Evolutionary conservation across 2,113 vertebrate genomes (phyloP).

Genomic region (Felis chaus): DNA sequence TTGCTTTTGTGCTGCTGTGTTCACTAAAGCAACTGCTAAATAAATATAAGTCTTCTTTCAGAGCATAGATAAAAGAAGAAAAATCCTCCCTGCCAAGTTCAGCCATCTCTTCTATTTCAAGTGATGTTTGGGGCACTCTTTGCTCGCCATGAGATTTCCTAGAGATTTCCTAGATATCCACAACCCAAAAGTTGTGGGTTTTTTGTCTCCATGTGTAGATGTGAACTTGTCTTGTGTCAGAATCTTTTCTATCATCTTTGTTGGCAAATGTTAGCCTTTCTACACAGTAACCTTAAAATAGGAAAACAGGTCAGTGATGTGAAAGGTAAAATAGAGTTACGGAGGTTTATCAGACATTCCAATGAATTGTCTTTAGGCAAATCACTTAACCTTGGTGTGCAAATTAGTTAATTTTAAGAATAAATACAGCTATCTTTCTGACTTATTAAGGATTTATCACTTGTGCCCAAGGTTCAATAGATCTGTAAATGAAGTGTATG

Average conservation of each 20-base stretch:
- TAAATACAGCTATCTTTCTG: conserved; percentile 68
- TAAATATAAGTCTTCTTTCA: not conserved
- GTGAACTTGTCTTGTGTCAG: not conserved
- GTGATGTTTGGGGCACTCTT: not conserved
- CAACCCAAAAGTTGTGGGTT: not conserved
- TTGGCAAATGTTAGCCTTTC: not conserved
- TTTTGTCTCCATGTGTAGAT: not conserved
- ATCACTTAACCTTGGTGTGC: conserved; percentile 65
- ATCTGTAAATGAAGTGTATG: conserved; percentile 72
- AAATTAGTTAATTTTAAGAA: conserved; percentile 76
- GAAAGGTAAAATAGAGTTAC: conserved; percentile 10
- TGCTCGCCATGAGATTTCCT: not conserved
- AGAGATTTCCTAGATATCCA: not conserved
- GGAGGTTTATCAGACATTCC: conserved; percentile 57
- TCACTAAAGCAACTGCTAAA: not conserved
- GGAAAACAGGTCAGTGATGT: conserved; percentile 10
- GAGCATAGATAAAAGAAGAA: not conserved
- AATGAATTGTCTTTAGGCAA: conserved; percentile 69
- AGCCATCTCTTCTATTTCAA: not conserved
- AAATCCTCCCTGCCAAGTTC: not conserved
- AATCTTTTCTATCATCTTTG: not conserved
- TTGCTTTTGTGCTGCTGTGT: not conserved
- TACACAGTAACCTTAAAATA: conserved; percentile 1
- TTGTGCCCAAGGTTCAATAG: conserved; percentile 56
- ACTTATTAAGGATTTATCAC: conserved; percentile 74